Percentiles rank a stretch among this genome's conserved stretches.
These are phyloP conservation scores for Rafetus swinhoei DNA, from an alignment of 2,113 vertebrate species.

Conservation along the genomic window DNA sequence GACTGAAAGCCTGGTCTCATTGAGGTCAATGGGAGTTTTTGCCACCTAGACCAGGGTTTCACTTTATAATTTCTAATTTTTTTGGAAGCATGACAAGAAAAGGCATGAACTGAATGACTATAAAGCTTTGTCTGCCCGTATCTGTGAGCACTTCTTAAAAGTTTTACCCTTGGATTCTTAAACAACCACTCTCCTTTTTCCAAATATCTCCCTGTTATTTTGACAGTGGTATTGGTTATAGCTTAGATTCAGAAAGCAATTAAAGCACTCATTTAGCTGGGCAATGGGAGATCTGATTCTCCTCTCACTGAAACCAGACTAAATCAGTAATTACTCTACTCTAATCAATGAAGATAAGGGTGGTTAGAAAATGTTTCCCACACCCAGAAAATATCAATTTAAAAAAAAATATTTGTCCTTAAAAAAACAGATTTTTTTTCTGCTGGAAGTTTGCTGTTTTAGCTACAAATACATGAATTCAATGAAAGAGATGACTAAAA, in stretches of 20 bases:
- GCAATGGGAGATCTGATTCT: neutral
- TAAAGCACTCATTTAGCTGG: neutral
- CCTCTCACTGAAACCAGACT: neutral
- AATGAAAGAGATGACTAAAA: neutral
- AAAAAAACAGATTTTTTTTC: neutral
- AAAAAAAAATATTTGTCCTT: neutral
- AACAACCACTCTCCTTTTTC: neutral
- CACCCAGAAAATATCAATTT: neutral
- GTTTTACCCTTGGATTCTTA: neutral
- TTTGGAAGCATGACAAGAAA: neutral
- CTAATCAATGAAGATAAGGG: neutral
- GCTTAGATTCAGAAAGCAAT: neutral
- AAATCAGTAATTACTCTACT: neutral
- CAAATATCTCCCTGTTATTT: neutral
- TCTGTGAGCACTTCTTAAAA: neutral
- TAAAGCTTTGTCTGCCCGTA: neutral
- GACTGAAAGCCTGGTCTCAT: neutral
- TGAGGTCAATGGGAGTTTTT: neutral
- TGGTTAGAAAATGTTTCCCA: neutral
- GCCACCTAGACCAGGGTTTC: neutral
- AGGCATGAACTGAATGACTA: neutral
- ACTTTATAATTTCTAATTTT: neutral
- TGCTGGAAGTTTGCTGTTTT: neutral
- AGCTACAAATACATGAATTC: neutral
- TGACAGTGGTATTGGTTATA: neutral